A percentile compares a stretch with the other conserved stretches of the same genome.
phyloP scores from a whole-genome alignment of 2,113 vertebrate species.

The Phalacrocorax brasilianus region DNA sequence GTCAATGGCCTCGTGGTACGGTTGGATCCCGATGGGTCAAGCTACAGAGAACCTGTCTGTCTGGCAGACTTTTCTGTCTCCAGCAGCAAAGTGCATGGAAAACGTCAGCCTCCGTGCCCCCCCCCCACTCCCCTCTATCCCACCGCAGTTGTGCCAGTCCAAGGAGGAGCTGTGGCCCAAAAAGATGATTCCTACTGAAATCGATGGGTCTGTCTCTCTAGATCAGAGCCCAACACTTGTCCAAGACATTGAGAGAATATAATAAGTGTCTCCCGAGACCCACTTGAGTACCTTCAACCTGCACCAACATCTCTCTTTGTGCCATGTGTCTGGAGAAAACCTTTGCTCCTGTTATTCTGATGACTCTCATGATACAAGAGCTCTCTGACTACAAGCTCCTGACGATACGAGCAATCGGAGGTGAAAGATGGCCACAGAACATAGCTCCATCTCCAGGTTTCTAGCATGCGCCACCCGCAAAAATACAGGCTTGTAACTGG shows the following conservation, averaged over 20 bases:
- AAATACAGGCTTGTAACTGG: not conserved
- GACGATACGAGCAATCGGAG: not conserved
- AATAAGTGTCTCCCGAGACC: not conserved
- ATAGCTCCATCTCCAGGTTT: not conserved
- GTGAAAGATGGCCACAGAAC: not conserved
- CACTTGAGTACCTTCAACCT: not conserved
- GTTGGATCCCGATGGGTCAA: not conserved
- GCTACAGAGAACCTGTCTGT: not conserved
- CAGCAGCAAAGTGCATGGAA: not conserved
- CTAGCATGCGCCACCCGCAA: not conserved
- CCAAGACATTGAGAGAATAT: not conserved
- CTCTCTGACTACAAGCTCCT: not conserved
- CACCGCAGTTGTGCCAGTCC: not conserved
- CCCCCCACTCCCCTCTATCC: not conserved
- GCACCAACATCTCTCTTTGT: not conserved
- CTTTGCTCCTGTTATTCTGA: not conserved
- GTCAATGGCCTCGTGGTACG: not conserved
- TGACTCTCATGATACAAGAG: not conserved
- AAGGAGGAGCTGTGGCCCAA: not conserved
- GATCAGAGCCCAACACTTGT: not conserved
- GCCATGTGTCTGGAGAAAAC: not conserved
- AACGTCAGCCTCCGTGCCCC: not conserved
- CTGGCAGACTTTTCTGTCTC: not conserved
- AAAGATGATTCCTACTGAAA: not conserved
- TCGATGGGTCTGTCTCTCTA: accelerated